Evolutionary conservation across 1,140 invertebrate genomes (phyloP), one percentile per base, ranked within the genome.

Genomic region (Acromyrmex charruanus): DNA sequence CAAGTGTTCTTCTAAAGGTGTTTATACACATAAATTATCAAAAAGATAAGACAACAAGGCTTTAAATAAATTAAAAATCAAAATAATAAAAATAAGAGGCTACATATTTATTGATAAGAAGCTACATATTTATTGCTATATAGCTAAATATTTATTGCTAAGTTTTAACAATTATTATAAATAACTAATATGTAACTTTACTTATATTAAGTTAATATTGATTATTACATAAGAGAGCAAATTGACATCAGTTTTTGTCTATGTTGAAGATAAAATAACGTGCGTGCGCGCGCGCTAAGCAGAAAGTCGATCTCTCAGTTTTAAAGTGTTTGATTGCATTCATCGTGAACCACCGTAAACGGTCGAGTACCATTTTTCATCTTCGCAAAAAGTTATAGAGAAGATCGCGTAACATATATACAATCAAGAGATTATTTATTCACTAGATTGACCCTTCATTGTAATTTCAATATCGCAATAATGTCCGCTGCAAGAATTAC

Each of bases 401-500:
- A 3, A 14, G 31, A 63, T 14, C 71, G 39, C 58, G 58, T 25
- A 63, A 49, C 16, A 44, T 31, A 44, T 6, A 6, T 35, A 44
- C n/a, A 16, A 79, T 85, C 71, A 28, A 75, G n/a, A 85, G 28
- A 77, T 77, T 28, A 39, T 9, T 39, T 77, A 10, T 75, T 63
- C 58, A 31, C 28, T 59, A 21, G 6, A 31, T 55, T 55, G 55
- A 79, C n/a, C 28, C 16, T 14, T n/a, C 14, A 21, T 81, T 79
- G 39, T 53, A 66, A 80, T 80, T 86, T 44, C 14, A 80, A 59
- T 44, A 75, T 63, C 35, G 77, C 75, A 80, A 39, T 80, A 71
- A 80, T 21, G 28, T 5, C 35, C n/a, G 44, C 21, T 55, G 49
- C 49, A 80, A 55, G 66, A 85, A 49, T 80, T 77, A 65, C 49